Base-by-base conservation (phyloP, 1,140 invertebrate species). In the Pomacea maculata region DNA sequence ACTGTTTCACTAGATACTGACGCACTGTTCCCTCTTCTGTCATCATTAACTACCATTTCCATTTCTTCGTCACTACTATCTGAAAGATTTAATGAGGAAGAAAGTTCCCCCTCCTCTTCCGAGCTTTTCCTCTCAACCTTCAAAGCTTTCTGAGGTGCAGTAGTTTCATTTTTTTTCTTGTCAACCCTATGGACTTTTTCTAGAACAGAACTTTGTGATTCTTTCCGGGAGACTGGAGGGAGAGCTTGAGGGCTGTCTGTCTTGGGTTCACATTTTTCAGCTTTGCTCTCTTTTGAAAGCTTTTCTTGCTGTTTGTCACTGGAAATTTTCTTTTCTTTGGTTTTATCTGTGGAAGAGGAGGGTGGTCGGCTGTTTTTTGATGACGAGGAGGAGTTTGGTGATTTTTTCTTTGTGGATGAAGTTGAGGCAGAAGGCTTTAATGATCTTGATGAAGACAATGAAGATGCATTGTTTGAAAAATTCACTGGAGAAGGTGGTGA, bases 31-130 rank as follows among this genome's bases (percentile, higher is more conserved):
- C 70, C 77, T 5, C 67, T 67, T 25, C 67, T 70, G 45, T 71
- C 77, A 12, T 70, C 77, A 74, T n/a, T 11, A 19, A 55, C 73
- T 14, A 57, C 54, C 8, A 1, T 54, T 52, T 45, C 34, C 71
- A 17, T 68, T n/a, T 78, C 67, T n/a, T 78, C 77, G 14, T 78
- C 77, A 5, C 70, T 67, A 21, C 77, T 78, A 52, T 78, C 77
- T 57, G 77, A 64, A 21, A 54, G 55, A 12, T 29, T n/a, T 8
- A 65, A 78, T 25, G 77, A 78, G 8, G 65, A 70, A 14, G 77
- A 70, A 10, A 78, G 64, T 54, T 78, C 77, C 7, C 77, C 76
- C n/a, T 78, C 77, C 54, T 78, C 77, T 52, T 78, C 77, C 17
- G 77, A 78, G 55, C 77, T 78, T 55, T 55, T 12, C 25, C 57